Evolutionary conservation across 2,797 vertebrate species (phyloP).

Genomic region (Sebastes vulpes): DNA sequence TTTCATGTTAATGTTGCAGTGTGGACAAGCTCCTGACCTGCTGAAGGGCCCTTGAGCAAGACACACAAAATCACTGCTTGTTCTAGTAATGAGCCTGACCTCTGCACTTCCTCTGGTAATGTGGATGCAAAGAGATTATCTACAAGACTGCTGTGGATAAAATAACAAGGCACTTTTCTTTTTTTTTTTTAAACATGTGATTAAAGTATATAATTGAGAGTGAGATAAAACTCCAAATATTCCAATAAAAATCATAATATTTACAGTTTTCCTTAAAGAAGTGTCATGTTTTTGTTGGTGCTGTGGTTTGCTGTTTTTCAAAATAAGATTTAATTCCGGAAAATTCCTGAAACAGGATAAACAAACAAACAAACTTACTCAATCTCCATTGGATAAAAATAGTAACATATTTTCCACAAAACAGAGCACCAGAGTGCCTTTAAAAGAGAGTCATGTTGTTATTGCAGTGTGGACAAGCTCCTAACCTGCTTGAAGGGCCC

Average conservation of each 20-base stretch:
- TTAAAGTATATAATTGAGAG: not conserved
- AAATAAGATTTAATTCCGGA: conserved; percentile 17
- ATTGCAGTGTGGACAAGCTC: conserved; percentile 23
- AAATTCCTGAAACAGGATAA: not conserved
- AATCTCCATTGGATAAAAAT: not conserved
- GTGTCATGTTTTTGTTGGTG: not conserved
- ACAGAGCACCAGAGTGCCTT: conserved; percentile 19
- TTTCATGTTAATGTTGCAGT: conserved; percentile 32
- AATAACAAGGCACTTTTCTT: not conserved
- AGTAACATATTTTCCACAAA: not conserved
- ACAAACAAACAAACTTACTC: not conserved
- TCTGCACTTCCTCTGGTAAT: not conserved
- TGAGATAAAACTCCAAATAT: not conserved
- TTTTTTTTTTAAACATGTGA: not conserved
- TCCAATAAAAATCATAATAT: not conserved
- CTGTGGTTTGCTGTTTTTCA: not conserved
- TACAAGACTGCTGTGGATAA: not conserved
- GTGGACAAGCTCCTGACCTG: conserved; percentile 15
- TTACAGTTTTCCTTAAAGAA: not conserved
- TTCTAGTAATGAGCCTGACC: conserved; percentile 17
- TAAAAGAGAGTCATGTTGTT: conserved; percentile 15
- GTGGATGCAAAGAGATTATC: not conserved
- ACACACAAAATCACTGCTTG: not conserved
- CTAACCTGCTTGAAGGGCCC: conserved; percentile 9
- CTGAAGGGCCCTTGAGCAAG: conserved; percentile 28